Evolutionary conservation across 2,113 vertebrate genomes (phyloP).

Genomic region (Carassius carassius): DNA sequence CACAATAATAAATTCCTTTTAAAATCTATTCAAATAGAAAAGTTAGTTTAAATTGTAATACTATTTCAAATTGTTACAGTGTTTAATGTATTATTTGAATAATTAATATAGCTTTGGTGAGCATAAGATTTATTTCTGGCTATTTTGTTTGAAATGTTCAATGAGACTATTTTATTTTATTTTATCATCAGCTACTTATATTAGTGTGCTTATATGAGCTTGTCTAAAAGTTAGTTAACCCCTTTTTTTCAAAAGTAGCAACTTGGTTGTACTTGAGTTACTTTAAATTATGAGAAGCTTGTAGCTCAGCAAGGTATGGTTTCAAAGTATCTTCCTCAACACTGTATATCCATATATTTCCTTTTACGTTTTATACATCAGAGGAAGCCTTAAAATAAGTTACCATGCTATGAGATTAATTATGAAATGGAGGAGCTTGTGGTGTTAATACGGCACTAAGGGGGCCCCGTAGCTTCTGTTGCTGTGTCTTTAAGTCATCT

Average conservation of each 20-base stretch:
- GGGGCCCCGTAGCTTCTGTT: background rate
- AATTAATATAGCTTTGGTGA: too few relatives aligned
- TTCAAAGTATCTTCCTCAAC: background rate
- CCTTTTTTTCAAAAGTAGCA: background rate
- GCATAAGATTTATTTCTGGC: too few relatives aligned
- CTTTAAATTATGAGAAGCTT: background rate
- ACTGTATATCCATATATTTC: background rate
- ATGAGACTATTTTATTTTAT: too few relatives aligned
- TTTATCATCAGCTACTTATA: too few relatives aligned
- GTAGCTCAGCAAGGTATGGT: background rate
- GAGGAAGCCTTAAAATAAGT: background rate
- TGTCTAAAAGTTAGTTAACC: too few relatives aligned
- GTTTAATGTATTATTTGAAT: too few relatives aligned
- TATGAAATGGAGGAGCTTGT: background rate
- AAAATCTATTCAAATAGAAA: too few relatives aligned
- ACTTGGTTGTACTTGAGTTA: background rate
- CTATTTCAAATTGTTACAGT: too few relatives aligned
- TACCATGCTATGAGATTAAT: background rate
- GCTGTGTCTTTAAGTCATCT: constrained; percentile 17
- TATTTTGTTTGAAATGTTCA: too few relatives aligned
- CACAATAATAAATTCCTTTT: too few relatives aligned
- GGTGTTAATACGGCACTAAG: background rate
- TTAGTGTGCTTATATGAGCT: too few relatives aligned
- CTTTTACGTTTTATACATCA: background rate
- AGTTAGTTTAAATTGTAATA: too few relatives aligned